phyloP scores from a whole-genome alignment of 2,797 vertebrate genomes.

The Geotrypetes seraphini region DNA sequence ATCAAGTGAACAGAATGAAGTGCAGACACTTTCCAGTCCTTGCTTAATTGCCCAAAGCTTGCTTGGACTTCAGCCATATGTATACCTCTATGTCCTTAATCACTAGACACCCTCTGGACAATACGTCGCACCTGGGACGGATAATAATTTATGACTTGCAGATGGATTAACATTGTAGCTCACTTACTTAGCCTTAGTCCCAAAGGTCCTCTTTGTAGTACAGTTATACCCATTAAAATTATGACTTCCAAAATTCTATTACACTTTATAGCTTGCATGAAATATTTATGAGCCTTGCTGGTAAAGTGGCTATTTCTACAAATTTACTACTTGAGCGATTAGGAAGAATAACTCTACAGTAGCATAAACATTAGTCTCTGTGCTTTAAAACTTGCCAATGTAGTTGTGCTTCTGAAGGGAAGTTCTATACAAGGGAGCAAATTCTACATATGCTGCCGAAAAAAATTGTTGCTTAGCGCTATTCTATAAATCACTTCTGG shows the following conservation, averaged over 20 bases:
- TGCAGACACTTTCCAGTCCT: constrained; percentile 53
- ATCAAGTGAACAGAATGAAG: constrained; percentile 38
- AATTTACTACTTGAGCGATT: constrained; percentile 56
- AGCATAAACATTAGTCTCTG: constrained; percentile 9
- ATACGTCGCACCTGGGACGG: constrained; percentile 48
- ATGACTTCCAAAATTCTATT: constrained; percentile 66
- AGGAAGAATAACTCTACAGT: constrained; percentile 37
- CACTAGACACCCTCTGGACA: constrained; percentile 46
- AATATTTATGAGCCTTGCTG: constrained; percentile 55
- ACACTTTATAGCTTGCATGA: constrained; percentile 51
- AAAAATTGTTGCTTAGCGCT: too few relatives aligned
- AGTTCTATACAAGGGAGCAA: too few relatives aligned
- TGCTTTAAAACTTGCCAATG: constrained; percentile 23
- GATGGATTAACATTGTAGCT: constrained; percentile 48
- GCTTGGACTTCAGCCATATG: constrained; percentile 46
- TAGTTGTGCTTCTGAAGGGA: too few relatives aligned
- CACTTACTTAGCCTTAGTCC: constrained; percentile 45
- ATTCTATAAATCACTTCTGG: too few relatives aligned
- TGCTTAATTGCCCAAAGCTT: constrained; percentile 41
- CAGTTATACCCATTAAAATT: constrained; percentile 63
- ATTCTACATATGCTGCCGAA: too few relatives aligned
- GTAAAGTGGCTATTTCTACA: constrained; percentile 52
- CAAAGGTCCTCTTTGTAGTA: constrained; percentile 53
- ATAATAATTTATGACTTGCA: constrained; percentile 53
- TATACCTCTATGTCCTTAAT: constrained; percentile 52